Conservation (phyloP, 2,797 vertebrate genomes). For the Hipposideros larvatus region DNA sequence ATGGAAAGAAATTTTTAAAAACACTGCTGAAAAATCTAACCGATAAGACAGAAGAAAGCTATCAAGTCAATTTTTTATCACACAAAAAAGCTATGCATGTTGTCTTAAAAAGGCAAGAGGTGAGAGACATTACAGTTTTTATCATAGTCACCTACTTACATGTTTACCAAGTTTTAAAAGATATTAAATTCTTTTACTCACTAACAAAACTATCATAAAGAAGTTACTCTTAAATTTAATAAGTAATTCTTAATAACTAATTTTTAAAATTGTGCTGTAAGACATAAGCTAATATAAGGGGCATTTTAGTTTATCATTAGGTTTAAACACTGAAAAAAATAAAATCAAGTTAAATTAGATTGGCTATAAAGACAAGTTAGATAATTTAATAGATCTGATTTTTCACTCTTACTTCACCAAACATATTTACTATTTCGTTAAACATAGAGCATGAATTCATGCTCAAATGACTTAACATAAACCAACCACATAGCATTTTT, state of each 20-base stretch:
- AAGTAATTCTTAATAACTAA: background rate
- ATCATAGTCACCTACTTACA: background rate
- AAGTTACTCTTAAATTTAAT: background rate
- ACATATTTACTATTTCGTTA: background rate
- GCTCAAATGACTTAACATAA: slow-evolving; percentile 32
- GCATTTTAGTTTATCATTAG: background rate
- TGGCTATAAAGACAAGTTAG: background rate
- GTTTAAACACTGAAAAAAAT: background rate
- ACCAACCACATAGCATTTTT: background rate
- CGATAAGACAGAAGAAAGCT: background rate
- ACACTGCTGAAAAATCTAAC: background rate
- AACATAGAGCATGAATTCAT: background rate
- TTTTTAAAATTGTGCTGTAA: background rate
- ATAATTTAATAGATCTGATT: background rate
- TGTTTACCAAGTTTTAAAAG: background rate
- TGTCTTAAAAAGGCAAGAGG: background rate
- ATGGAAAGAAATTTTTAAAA: background rate
- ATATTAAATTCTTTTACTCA: background rate
- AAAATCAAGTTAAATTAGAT: background rate
- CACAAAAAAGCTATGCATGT: background rate
- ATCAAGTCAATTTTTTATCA: background rate
- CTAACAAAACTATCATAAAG: background rate
- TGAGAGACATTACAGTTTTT: background rate
- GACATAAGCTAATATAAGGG: background rate
- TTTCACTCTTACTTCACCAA: background rate